Conservation (phyloP, 2,797 vertebrate genomes). For the Oophaga sylvatica region DNA sequence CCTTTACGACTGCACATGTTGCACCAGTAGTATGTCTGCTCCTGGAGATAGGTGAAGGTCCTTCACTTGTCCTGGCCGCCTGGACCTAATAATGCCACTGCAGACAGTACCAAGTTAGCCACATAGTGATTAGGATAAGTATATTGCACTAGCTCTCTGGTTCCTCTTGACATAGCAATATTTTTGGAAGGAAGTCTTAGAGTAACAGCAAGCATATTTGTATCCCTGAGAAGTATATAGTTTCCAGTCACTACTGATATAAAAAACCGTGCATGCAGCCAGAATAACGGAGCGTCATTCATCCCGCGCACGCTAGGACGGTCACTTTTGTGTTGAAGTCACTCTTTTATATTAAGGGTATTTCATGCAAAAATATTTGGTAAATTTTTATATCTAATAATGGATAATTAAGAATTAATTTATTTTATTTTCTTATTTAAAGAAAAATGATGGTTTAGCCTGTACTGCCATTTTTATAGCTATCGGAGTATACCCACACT, state of each 20-base stretch:
- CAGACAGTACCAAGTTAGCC: neutral
- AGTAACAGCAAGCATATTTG: neutral
- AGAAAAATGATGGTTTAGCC: neutral
- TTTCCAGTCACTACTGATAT: no score
- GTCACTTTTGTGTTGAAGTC: neutral
- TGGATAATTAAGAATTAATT: neutral
- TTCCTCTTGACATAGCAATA: neutral
- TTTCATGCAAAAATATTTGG: slow-evolving; percentile 27
- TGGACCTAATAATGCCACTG: neutral
- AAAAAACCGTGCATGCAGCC: neutral
- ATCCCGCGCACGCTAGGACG: neutral
- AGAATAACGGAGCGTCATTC: neutral
- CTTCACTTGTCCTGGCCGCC: neutral
- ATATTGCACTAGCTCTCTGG: neutral
- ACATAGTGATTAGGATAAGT: neutral
- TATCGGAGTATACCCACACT: neutral
- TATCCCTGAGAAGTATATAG: no score
- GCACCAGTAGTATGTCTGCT: no score
- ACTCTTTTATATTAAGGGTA: slow-evolving; percentile 28
- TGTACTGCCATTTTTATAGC: slow-evolving; percentile 21
- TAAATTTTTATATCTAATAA: neutral
- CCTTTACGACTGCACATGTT: no score
- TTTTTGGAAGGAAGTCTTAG: neutral
- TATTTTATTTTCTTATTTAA: neutral
- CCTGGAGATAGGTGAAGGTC: neutral